Percentiles rank a stretch among this genome's conserved stretches.
Evolutionary conservation across 2,797 vertebrate genomes (phyloP).

Genomic region (Selene dorsalis): DNA sequence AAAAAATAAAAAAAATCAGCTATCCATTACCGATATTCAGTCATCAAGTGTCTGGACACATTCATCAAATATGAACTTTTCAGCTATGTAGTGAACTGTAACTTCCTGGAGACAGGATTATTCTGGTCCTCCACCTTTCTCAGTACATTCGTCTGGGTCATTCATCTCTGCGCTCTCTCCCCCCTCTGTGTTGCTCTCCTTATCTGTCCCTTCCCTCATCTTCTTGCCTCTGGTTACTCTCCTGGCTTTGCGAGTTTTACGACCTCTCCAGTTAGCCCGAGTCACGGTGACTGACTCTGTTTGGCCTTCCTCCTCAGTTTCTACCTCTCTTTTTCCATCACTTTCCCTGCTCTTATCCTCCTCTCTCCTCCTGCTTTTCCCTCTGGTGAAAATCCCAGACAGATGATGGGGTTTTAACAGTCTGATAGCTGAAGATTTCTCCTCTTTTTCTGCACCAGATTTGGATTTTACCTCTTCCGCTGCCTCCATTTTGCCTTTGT

Average conservation of each 20-base stretch:
- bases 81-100: background rate
- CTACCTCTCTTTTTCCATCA: constrained; percentile 14
- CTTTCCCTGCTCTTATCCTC: constrained; percentile 19
- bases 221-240: constrained; percentile 59
- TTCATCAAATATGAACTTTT: background rate
- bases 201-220: constrained; percentile 7
- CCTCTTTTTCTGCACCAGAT: background rate
- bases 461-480: background rate
- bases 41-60: background rate
- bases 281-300: background rate
- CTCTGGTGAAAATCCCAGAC: constrained; percentile 25
- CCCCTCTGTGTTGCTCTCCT: background rate
- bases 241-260: constrained; percentile 70
- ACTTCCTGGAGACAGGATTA: background rate
- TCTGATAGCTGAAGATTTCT: constrained; percentile 19
- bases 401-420: constrained; percentile 7
- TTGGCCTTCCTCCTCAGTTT: background rate
- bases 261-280: constrained; percentile 65
- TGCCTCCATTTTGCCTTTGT: background rate
- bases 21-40: background rate
- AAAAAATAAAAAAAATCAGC: background rate
- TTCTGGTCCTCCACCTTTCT: constrained; percentile 5
- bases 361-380: constrained; percentile 11
- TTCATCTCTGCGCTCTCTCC: constrained; percentile 11
- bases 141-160: background rate